Conservation (phyloP, 2,113 vertebrate species). For the Lutjanus erythropterus region DNA sequence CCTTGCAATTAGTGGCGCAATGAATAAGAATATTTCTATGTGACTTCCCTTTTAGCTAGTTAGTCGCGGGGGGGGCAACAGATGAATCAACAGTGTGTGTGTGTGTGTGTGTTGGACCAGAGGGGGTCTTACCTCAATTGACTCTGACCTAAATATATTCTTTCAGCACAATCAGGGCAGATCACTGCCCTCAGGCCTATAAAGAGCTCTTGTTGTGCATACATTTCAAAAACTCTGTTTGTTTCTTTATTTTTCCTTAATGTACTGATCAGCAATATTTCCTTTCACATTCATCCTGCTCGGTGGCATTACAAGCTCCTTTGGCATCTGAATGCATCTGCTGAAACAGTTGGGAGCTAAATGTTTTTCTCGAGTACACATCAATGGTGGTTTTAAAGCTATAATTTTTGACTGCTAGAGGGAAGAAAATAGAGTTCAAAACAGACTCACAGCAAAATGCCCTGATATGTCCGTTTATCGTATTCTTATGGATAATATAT, state of each 20-base stretch:
- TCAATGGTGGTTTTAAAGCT: conserved; percentile 26
- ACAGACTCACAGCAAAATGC: not conserved
- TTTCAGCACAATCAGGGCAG: conserved; percentile 39
- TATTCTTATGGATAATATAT: conserved; percentile 16
- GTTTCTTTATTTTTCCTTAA: conserved; percentile 36
- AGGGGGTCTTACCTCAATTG: conserved; percentile 20
- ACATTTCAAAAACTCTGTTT: conserved; percentile 21
- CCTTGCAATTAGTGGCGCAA: not conserved
- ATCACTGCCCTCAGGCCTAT: conserved; percentile 31
- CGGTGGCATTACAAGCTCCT: conserved; percentile 22
- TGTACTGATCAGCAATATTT: conserved; percentile 37
- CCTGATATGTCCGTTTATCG: conserved; percentile 19
- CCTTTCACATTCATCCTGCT: conserved; percentile 26
- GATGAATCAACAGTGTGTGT: not conserved
- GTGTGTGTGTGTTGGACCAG: not conserved
- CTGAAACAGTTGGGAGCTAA: conserved; percentile 36
- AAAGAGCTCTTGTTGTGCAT: conserved; percentile 14
- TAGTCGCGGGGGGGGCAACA: not conserved
- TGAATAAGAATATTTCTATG: conserved; percentile 9
- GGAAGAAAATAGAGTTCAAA: conserved; percentile 13
- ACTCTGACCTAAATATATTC: conserved; percentile 30
- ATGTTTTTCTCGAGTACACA: conserved; percentile 31
- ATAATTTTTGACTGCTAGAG: conserved; percentile 23
- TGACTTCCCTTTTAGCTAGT: conserved; percentile 4
- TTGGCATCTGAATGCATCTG: conserved; percentile 28